Percentiles rank a stretch among this genome's conserved stretches.
Evolutionary conservation across 2,113 vertebrate genomes (phyloP).

Genomic region (Hydrolagus affinis): DNA sequence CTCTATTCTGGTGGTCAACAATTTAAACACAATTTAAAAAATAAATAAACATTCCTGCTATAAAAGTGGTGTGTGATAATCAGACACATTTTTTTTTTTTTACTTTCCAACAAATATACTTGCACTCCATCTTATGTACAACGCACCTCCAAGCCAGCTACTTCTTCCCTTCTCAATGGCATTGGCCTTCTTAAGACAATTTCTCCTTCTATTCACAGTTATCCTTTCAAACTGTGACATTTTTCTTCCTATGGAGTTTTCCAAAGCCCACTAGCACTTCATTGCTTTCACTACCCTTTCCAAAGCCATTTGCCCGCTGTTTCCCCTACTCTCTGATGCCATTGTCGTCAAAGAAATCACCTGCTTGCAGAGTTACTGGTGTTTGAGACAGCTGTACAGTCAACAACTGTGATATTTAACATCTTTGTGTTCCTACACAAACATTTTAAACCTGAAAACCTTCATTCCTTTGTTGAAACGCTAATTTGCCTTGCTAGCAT

Average conservation of each 20-base stretch:
- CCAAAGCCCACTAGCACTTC: background rate
- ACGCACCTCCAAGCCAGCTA: background rate
- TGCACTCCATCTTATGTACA: background rate
- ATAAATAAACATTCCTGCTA: background rate
- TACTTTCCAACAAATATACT: background rate
- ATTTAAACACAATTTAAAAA: background rate
- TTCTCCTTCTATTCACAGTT: background rate
- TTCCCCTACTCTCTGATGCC: background rate
- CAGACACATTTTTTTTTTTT: background rate
- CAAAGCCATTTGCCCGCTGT: background rate
- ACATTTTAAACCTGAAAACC: background rate
- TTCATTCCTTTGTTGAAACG: background rate
- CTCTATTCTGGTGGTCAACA: background rate
- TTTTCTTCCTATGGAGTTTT: too few species aligned
- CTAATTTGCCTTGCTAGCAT: background rate
- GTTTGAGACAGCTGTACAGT: background rate
- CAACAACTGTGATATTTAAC: too few species aligned
- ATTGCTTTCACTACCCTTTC: background rate
- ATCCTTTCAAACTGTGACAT: background rate
- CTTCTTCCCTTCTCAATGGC: background rate
- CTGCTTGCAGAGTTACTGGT: background rate
- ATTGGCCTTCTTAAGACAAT: background rate
- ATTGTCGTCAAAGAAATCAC: too few species aligned
- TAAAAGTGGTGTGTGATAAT: background rate
- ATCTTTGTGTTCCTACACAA: background rate